Evolutionary conservation across 2,113 vertebrate genomes (phyloP), one percentile per base, ranked within the genome.

Genomic region (Meles meles): DNA sequence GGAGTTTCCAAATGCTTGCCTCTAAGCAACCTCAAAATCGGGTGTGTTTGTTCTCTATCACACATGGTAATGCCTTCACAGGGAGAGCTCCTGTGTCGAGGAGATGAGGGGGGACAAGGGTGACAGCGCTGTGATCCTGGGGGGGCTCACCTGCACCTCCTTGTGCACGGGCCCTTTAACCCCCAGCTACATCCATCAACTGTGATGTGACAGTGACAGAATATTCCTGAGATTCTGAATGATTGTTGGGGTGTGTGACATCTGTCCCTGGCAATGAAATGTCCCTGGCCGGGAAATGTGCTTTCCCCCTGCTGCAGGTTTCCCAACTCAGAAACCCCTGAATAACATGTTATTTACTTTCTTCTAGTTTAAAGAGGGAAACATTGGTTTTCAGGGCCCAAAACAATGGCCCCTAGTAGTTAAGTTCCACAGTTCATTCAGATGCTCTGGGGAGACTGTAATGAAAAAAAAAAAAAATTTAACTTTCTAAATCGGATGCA

Each of bases 161-260:
- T 99, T 99, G 96, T 98, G 98, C 97, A 97, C 88, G 71, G 98
- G 98, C 99, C 99, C 99, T 99, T 99, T 99, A 98, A 99, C 99
- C 99, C 97, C 93, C 90, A 96, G 93, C 98, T 96, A 98, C 98
- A 99, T 99, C 98, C 99, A 99, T 99, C 99, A 99, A 55, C 90
- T 85, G 95, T 98, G 98, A 98, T 98, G 98, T 99, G 99, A 99
- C 99, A 98, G 92, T 96, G 97, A 98, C 97, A 96, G 98, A 98
- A 98, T 98, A 98, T 99, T 99, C 98, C 97, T 97, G 97, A 95
- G 98, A 97, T 99, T 96, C 98, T 96, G 97, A 98, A 97, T 98
- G 98, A 98, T 98, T 98, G 84, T 97, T 98, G 65, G 88, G 97
- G 92, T 98, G 96, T 97, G 96, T 98, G 98, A 95, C 96, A 98